A percentile compares a stretch with the other conserved stretches of the same genome.
These are phyloP conservation scores for Trissonchulus latispiculum DNA, from an alignment of 2,888 invertebrate genomes.

Conservation along the genomic window DNA sequence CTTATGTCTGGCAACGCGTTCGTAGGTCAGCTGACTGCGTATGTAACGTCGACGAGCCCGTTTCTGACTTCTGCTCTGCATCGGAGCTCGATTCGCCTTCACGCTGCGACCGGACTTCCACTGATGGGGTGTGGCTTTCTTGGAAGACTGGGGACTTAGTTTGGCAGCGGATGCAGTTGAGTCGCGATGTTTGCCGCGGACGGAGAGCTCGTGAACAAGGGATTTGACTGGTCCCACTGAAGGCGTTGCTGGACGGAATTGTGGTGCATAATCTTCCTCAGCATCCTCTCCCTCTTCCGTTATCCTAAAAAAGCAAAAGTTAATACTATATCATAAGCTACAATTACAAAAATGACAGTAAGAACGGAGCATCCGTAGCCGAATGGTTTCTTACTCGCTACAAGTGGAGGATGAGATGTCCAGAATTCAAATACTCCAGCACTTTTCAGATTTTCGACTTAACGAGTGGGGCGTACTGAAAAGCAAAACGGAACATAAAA, in stretches of 20 bases:
- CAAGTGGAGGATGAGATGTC: no score
- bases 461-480: no score
- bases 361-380: no score
- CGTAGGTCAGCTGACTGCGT: slow-evolving; percentile 7
- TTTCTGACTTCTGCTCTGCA: neutral
- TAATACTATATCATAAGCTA: neutral
- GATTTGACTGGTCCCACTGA: neutral
- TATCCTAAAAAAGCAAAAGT: neutral
- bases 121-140: neutral
- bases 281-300: neutral
- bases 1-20: slow-evolving; percentile 14
- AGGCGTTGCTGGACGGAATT: neutral
- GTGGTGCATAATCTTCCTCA: neutral
- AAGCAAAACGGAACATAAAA: no score
- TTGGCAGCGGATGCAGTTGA: neutral
- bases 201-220: neutral
- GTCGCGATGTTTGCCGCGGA: neutral
- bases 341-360: no score
- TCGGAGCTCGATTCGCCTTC: no score
- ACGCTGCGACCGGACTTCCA: neutral
- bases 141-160: neutral
- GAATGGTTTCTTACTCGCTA: no score
- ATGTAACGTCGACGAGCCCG: neutral
- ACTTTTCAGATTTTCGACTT: no score
- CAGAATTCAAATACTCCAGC: no score